Conservation (phyloP, 2,888 invertebrate species). For the Trichacis sp. region DNA sequence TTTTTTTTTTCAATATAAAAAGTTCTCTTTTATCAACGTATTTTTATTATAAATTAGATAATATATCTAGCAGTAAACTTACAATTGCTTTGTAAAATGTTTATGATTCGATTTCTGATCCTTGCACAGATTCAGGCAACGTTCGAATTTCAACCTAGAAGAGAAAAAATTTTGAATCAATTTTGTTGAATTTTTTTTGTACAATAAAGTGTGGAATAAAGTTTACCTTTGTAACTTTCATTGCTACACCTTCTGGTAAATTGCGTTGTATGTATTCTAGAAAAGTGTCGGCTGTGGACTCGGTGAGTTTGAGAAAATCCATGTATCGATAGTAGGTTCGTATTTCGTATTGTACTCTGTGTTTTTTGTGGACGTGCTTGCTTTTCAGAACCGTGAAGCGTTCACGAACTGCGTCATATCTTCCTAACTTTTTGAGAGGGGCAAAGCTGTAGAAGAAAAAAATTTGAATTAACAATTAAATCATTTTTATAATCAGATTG, state of each 20-base stretch:
- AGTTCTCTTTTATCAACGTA: no score
- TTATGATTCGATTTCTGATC: conserved; percentile 7
- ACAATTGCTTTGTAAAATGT: not conserved
- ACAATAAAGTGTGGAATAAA: conserved; percentile 4
- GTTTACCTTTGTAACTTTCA: conserved; percentile 85
- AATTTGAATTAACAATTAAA: no score
- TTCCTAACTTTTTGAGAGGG: conserved; percentile 73
- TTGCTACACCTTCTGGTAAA: conserved; percentile 95
- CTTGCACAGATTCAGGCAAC: conserved; percentile 49
- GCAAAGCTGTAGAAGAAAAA: conserved; percentile 77
- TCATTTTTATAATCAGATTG: no score
- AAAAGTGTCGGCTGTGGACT: conserved; percentile 94
- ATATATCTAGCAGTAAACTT: conserved; percentile 7
- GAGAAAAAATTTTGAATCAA: conserved; percentile 2
- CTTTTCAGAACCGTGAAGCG: conserved; percentile 87
- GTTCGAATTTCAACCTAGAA: conserved; percentile 55
- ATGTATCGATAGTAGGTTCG: conserved; percentile 91
- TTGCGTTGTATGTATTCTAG: conserved; percentile 97
- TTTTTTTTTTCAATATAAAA: no score
- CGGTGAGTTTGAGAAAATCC: conserved; percentile 87
- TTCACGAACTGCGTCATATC: conserved; percentile 71
- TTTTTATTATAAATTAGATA: conserved; percentile 14
- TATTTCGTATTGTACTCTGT: conserved; percentile 94
- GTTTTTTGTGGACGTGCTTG: conserved; percentile 92
- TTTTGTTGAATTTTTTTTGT: conserved; percentile 7